Percentiles rank a stretch among this genome's conserved stretches.
Conservation (phyloP, 2,888 invertebrate species). For the Desoria tigrina region DNA sequence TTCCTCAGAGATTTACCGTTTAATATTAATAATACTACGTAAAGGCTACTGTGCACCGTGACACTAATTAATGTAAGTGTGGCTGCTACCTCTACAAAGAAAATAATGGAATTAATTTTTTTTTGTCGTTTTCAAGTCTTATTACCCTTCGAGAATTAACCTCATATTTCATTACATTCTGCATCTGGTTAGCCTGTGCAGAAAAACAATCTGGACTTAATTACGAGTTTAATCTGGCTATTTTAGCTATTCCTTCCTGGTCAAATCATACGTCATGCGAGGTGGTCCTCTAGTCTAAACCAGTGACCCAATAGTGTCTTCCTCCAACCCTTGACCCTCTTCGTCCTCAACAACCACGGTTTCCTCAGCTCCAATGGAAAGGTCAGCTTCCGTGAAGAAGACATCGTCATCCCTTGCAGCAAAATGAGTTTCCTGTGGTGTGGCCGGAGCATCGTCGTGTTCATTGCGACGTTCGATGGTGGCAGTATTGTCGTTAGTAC, state of each 20-base stretch:
- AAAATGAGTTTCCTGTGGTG: too few species aligned
- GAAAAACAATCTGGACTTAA: too few species aligned
- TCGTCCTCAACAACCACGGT: background rate
- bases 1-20: background rate
- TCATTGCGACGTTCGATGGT: background rate
- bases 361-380: constrained; percentile 7
- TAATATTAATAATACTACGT: constrained; percentile 3
- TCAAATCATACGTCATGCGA: too few species aligned
- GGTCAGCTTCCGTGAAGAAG: constrained; percentile 8
- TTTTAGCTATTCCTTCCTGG: too few species aligned
- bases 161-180: too few species aligned
- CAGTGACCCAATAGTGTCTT: too few species aligned
- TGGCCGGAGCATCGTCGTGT: too few species aligned
- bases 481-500: constrained; percentile 26
- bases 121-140: constrained; percentile 19
- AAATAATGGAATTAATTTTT: constrained; percentile 18
- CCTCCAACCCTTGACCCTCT: background rate
- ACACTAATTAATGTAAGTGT: background rate
- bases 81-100: background rate
- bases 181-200: too few species aligned
- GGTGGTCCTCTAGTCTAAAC: too few species aligned
- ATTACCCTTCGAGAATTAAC: constrained; percentile 1
- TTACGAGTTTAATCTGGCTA: too few species aligned
- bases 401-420: too few species aligned
- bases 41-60: constrained; percentile 3